Evolutionary conservation across 2,888 invertebrate species (phyloP).

Genomic region (Trichopoda pennipes): DNA sequence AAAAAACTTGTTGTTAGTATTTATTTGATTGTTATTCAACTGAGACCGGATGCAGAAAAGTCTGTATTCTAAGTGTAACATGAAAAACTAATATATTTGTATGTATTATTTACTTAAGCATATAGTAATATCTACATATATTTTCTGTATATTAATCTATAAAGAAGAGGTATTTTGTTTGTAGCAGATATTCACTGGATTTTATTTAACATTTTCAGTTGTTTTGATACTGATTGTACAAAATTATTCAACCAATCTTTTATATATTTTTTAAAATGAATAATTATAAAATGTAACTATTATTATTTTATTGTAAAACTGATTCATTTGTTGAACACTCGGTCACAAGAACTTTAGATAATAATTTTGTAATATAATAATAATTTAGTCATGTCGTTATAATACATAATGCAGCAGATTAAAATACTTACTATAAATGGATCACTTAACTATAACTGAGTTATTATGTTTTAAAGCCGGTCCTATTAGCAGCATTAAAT

Average conservation of each 20-base stretch:
- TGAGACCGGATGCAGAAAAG: slow-evolving; percentile 68
- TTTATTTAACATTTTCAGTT: slow-evolving; percentile 17
- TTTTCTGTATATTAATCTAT: not conserved
- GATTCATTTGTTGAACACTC: slow-evolving; percentile 4
- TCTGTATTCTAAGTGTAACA: slow-evolving; percentile 57
- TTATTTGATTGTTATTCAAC: slow-evolving; percentile 48
- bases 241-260: slow-evolving; percentile 62
- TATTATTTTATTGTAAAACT: not conserved
- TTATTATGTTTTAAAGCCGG: too few relatives aligned
- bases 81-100: slow-evolving; percentile 16
- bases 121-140: not conserved
- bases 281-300: slow-evolving; percentile 11
- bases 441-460: too few relatives aligned
- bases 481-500: too few relatives aligned
- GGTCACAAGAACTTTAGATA: not conserved
- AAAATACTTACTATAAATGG: too few relatives aligned
- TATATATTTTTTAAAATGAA: slow-evolving; percentile 33
- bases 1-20: slow-evolving; percentile 54
- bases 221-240: slow-evolving; percentile 31
- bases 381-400: not conserved
- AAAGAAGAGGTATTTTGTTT: slow-evolving; percentile 49
- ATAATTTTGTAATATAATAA: not conserved
- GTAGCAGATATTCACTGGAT: slow-evolving; percentile 13
- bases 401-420: too few relatives aligned
- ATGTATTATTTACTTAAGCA: too few relatives aligned